Conservation (phyloP, 2,888 invertebrate genomes). For the Apamea crenata region DNA sequence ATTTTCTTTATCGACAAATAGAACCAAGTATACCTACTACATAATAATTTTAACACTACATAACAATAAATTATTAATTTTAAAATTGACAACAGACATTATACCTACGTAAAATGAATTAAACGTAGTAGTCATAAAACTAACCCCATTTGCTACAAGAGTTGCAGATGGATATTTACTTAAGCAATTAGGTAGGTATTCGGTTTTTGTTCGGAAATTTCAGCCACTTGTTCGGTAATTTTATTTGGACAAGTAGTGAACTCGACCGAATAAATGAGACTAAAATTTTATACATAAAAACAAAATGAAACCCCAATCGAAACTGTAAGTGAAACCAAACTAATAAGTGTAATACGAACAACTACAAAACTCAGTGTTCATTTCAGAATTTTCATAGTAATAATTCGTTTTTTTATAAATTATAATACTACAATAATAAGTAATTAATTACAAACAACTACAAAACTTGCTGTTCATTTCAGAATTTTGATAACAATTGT, state of each 20-base stretch:
- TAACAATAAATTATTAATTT: neutral
- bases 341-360: neutral
- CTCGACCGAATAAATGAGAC: neutral
- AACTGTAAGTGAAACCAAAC: neutral
- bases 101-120: neutral
- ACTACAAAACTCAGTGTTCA: neutral
- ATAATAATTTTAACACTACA: neutral
- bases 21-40: neutral
- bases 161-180: neutral
- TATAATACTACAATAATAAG: too few relatives aligned
- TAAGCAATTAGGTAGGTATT: neutral
- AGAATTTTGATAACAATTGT: neutral
- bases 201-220: neutral
- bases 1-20: neutral
- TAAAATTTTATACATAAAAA: conserved; percentile 3
- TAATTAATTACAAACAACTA: neutral
- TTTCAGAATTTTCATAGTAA: neutral
- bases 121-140: neutral
- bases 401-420: neutral
- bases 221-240: neutral
- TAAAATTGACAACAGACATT: neutral
- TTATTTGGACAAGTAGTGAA: neutral
- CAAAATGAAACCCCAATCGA: neutral
- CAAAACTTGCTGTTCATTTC: neutral
- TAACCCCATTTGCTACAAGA: neutral